phyloP scores from a whole-genome alignment of 2,888 invertebrate genomes.

The Tupiocoris notatus region DNA sequence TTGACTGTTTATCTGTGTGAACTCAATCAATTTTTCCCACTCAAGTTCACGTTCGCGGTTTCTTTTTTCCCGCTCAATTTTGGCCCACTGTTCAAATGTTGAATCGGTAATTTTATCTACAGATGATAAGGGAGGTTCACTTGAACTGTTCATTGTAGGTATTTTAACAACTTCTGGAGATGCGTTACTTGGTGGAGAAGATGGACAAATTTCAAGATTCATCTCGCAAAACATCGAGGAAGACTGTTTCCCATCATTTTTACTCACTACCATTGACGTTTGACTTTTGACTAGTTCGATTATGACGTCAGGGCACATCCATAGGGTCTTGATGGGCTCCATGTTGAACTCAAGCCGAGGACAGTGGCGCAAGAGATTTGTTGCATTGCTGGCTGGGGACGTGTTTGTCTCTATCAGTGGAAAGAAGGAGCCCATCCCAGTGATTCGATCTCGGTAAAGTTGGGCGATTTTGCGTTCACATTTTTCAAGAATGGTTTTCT shows the following conservation, averaged over 20 bases:
- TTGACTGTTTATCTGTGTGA: no score
- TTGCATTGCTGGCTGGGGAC: neutral
- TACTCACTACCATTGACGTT: neutral
- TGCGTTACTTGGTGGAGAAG: neutral
- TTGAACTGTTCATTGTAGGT: neutral
- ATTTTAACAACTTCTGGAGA: neutral
- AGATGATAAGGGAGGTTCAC: neutral
- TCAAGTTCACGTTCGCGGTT: neutral
- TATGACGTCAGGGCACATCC: constrained; percentile 38
- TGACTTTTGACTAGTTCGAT: neutral
- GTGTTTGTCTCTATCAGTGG: constrained; percentile 17
- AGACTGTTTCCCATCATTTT: neutral
- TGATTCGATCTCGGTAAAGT: constrained; percentile 42
- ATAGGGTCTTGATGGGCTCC: neutral
- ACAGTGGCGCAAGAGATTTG: constrained; percentile 20
- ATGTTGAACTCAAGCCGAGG: constrained; percentile 39
- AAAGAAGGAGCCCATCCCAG: constrained; percentile 41
- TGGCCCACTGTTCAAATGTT: constrained; percentile 5
- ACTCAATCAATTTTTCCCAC: constrained; percentile 1
- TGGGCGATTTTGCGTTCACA: constrained; percentile 44
- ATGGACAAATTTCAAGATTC: no score
- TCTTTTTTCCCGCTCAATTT: constrained; percentile 9
- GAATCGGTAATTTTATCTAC: neutral
- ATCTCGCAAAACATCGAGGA: no score
- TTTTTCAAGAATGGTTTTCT: constrained; percentile 41